phyloP scores from a whole-genome alignment of 2,113 vertebrate genomes.

The Alectura lathami region DNA sequence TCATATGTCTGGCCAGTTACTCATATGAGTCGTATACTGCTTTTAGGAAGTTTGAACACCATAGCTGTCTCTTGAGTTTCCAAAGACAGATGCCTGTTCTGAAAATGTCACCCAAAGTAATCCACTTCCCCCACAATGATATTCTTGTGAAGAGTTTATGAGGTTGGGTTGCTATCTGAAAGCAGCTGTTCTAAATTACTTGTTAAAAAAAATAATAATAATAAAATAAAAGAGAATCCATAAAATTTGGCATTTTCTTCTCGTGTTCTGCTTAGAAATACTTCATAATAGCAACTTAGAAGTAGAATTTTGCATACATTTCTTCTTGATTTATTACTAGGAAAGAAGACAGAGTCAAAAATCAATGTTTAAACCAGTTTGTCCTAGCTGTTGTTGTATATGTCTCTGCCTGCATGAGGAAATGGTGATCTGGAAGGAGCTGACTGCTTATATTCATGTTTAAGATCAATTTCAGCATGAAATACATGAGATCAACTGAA shows the following conservation, averaged over 20 bases:
- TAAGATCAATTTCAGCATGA: slow-evolving; percentile 14
- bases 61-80: neutral
- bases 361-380: neutral
- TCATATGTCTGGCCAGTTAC: neutral
- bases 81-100: neutral
- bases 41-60: neutral
- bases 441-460: neutral
- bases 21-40: neutral
- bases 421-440: neutral
- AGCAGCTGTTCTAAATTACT: neutral
- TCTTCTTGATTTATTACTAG: neutral
- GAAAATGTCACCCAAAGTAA: neutral
- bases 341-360: neutral
- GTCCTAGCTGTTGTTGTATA: neutral
- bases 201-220: neutral
- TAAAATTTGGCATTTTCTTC: neutral
- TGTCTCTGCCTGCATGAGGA: neutral
- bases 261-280: neutral
- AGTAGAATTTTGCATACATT: neutral
- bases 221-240: neutral
- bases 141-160: neutral
- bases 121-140: neutral
- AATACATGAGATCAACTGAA: neutral
- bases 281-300: neutral
- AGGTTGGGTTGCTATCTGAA: neutral